Percentiles rank a stretch among this genome's conserved stretches.
Conservation (phyloP, 2,113 vertebrate genomes). For the Heterocephalus glaber region DNA sequence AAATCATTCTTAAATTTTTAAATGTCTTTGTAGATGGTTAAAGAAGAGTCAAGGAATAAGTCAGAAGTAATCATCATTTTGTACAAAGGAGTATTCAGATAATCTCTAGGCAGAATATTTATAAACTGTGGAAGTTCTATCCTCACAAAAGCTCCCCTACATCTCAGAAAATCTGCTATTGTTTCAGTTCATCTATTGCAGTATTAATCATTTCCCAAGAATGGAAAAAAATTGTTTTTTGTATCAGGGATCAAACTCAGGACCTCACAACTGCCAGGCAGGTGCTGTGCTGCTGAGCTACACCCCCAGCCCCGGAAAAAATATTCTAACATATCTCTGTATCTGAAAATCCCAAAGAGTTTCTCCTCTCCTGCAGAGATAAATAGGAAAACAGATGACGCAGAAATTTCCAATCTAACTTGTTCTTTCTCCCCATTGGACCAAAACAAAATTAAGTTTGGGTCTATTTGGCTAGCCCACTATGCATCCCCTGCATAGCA, state of each 20-base stretch:
- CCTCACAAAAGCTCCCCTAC: background rate
- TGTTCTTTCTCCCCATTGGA: background rate
- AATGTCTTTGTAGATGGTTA: conserved; percentile 30
- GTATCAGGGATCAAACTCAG: too few relatives aligned
- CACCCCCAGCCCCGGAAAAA: too few relatives aligned
- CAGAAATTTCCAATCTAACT: conserved; percentile 24
- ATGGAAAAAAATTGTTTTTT: background rate
- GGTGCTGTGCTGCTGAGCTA: too few relatives aligned
- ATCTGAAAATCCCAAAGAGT: background rate
- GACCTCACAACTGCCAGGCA: too few relatives aligned
- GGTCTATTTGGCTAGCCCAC: background rate
- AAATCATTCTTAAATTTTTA: background rate
- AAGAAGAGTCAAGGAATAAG: conserved; percentile 6
- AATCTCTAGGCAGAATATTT: conserved; percentile 31
- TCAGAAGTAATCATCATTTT: conserved; percentile 14
- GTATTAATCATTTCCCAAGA: conserved; percentile 21
- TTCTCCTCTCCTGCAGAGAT: background rate
- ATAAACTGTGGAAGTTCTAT: background rate
- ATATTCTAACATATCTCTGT: background rate
- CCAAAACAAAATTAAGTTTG: background rate
- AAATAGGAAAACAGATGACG: conserved; percentile 8
- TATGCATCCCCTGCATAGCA: background rate
- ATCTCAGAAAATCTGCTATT: background rate
- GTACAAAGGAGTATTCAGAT: background rate
- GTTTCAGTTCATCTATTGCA: background rate